phyloP scores from a whole-genome alignment of 2,113 vertebrate genomes.

The Sterrhoptilus dennistouni region DNA sequence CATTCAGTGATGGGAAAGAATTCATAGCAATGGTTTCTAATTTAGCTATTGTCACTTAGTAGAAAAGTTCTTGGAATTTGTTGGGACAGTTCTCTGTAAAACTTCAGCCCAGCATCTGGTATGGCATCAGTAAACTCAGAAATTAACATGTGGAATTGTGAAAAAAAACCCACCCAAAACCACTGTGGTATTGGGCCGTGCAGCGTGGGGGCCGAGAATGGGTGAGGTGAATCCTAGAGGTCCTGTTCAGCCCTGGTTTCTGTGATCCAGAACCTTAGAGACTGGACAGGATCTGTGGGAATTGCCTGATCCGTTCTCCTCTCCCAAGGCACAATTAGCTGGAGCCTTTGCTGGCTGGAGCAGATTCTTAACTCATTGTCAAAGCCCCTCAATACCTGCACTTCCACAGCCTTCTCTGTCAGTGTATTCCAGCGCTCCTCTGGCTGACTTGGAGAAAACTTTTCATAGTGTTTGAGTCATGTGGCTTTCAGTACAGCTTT shows the following conservation, averaged over 20 bases:
- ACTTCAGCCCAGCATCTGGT: neutral
- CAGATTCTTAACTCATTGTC: neutral
- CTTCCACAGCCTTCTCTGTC: neutral
- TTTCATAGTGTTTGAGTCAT: neutral
- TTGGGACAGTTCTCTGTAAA: neutral
- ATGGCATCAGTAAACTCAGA: neutral
- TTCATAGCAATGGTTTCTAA: neutral
- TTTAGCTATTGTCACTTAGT: neutral
- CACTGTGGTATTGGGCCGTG: neutral
- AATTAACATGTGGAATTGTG: neutral
- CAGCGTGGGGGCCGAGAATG: neutral
- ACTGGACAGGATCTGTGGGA: accelerated
- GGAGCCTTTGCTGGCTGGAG: neutral
- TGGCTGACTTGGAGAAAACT: neutral
- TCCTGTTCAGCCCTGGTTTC: neutral
- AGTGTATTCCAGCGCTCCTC: neutral
- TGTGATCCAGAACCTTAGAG: neutral
- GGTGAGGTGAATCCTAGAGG: neutral
- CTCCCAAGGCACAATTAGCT: neutral
- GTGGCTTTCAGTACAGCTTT: neutral
- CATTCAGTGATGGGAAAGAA: neutral
- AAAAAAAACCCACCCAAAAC: accelerated
- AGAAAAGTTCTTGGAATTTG: neutral
- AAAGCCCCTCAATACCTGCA: neutral
- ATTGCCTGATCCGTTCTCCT: neutral